Percentiles rank a stretch among this genome's conserved stretches.
Conservation (phyloP, 2,888 invertebrate species). For the Drosophila pseudotakahashii region DNA sequence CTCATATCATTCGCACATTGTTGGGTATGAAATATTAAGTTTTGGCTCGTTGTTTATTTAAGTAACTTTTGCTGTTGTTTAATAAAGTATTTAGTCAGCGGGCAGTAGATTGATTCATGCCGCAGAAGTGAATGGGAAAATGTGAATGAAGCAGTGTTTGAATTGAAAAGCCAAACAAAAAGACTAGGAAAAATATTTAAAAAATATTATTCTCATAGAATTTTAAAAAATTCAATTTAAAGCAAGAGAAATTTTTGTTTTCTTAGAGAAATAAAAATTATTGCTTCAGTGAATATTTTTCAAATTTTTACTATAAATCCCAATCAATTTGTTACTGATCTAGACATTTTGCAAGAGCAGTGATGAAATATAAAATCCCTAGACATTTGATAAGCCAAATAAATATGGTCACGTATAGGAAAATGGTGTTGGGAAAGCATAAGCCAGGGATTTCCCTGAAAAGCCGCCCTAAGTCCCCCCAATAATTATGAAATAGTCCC, state of each 20-base stretch:
- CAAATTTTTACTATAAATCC: neutral
- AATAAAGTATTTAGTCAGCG: conserved; percentile 4
- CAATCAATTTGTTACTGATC: neutral
- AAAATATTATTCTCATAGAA: too few relatives aligned
- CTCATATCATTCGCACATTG: conserved; percentile 67
- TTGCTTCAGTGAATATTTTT: neutral
- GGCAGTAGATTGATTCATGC: conserved; percentile 1
- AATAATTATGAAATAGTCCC: conserved; percentile 16
- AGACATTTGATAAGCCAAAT: neutral
- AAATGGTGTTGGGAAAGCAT: neutral
- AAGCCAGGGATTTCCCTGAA: conserved; percentile 21
- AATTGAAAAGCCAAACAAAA: neutral
- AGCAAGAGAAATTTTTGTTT: too few relatives aligned
- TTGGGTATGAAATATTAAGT: conserved; percentile 64
- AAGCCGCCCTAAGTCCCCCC: neutral
- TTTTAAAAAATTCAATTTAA: too few relatives aligned
- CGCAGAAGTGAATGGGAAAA: conserved; percentile 15
- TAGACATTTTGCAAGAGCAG: neutral
- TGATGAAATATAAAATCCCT: neutral
- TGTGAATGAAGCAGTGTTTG: conserved; percentile 3
- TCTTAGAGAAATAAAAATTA: too few relatives aligned
- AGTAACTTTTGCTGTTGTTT: conserved; percentile 3
- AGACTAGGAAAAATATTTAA: too few relatives aligned
- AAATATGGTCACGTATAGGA: neutral
- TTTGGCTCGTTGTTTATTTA: conserved; percentile 57